These are phyloP conservation scores for Theonella swinhoei DNA, from an alignment of 37 sponge, comb jelly and placozoan genomes.

Conservation along the genomic window DNA sequence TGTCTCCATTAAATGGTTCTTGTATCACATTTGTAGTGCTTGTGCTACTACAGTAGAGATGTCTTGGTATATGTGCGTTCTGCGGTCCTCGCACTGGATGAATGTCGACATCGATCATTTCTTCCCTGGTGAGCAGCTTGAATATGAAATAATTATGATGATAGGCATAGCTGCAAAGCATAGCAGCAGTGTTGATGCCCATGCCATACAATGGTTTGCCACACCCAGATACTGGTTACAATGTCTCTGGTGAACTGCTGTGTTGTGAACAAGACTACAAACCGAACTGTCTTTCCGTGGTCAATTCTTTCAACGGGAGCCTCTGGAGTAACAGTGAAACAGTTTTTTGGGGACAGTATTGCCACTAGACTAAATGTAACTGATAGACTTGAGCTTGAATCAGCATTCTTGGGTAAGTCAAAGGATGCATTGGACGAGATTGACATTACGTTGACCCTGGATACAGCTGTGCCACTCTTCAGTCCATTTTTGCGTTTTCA, in stretches of 20 bases:
- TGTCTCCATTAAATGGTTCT: too few relatives aligned
- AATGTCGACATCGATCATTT: too few relatives aligned
- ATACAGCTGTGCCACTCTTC: constrained; percentile 2
- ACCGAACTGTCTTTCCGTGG: constrained; percentile 21
- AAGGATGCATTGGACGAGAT: constrained; percentile 22
- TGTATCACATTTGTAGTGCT: too few relatives aligned
- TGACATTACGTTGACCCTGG: constrained; percentile 8
- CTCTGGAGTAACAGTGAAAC: constrained; percentile 14
- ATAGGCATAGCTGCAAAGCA: too few relatives aligned
- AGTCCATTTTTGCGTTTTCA: constrained; percentile 13
- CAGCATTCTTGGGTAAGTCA: constrained; percentile 22
- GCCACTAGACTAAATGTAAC: background rate
- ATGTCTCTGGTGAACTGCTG: constrained; percentile 35
- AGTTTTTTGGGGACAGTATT: constrained; percentile 14
- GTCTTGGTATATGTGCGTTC: too few relatives aligned
- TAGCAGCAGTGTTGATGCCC: background rate
- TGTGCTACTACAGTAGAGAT: too few relatives aligned
- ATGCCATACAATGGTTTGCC: constrained; percentile 1
- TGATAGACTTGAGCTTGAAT: background rate
- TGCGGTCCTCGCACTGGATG: too few relatives aligned
- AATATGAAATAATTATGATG: too few relatives aligned
- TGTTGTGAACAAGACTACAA: background rate
- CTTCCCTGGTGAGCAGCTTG: too few relatives aligned
- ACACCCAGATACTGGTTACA: constrained; percentile 5
- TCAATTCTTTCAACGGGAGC: constrained; percentile 7